Conservation (phyloP, 1,140 invertebrate species). For the Aphaenogaster ashmeadi region DNA sequence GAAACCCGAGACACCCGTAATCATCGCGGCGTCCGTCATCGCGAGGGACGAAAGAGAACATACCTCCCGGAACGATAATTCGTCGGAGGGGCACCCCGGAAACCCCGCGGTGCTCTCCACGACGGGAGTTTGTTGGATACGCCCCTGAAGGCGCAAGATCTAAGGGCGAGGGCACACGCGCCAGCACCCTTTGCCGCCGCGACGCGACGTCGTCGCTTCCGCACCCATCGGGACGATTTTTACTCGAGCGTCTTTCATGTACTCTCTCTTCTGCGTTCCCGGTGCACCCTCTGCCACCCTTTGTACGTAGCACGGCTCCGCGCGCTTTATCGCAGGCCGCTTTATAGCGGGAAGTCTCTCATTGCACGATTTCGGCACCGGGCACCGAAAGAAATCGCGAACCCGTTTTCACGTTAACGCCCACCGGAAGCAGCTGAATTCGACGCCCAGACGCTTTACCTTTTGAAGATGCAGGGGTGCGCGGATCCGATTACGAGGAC, state of each 20-base stretch:
- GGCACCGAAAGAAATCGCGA: conserved; percentile 82
- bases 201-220: conserved; percentile 46
- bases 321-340: conserved; percentile 46
- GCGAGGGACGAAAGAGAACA: conserved; percentile 19
- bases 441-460: conserved; percentile 80
- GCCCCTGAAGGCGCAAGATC: conserved; percentile 82
- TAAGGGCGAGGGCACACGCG: conserved; percentile 70
- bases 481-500: conserved; percentile 85
- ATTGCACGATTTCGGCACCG: conserved; percentile 63
- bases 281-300: conserved; percentile 64
- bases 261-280: conserved; percentile 53
- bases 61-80: conserved; percentile 81
- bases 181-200: conserved; percentile 77
- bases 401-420: conserved; percentile 86
- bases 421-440: conserved; percentile 87
- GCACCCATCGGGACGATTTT: conserved; percentile 70
- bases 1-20: conserved; percentile 85
- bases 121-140: conserved; percentile 81
- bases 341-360: conserved; percentile 61
- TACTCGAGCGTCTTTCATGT: conserved; percentile 69
- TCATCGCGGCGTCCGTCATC: conserved; percentile 74
- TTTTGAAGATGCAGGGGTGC: conserved; percentile 81
- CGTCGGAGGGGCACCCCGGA: conserved; percentile 80
- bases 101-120: conserved; percentile 78
- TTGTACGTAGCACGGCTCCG: conserved; percentile 44